Conservation (phyloP, 1,140 invertebrate species). For the Bathynomus jamesi region DNA sequence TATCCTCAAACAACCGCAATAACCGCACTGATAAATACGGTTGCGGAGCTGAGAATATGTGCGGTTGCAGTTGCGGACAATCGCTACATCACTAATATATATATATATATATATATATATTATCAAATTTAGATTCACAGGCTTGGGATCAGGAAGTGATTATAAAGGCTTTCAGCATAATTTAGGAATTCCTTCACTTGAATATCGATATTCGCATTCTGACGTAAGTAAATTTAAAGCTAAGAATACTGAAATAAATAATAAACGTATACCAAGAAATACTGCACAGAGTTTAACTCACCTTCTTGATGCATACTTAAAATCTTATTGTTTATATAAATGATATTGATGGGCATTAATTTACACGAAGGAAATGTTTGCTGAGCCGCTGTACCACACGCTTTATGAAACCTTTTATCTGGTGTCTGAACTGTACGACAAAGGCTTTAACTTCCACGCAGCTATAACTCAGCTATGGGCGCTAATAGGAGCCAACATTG, state of each 20-base stretch:
- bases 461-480: conserved; percentile 37
- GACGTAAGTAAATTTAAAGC: conserved; percentile 1
- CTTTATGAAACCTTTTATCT: conserved; percentile 34
- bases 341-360: no score
- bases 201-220: conserved; percentile 20
- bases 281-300: no score
- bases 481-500: conserved; percentile 18
- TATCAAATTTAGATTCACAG: neutral
- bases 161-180: conserved; percentile 25
- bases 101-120: no score
- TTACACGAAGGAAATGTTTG: conserved; percentile 14
- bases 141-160: conserved; percentile 23
- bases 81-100: no score
- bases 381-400: conserved; percentile 32
- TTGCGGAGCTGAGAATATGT: no score
- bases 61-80: no score
- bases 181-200: conserved; percentile 22
- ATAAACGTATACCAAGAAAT: no score
- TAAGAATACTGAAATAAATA: no score
- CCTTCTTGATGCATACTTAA: no score
- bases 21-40: no score
- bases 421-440: conserved; percentile 25
- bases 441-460: conserved; percentile 27
- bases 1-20: no score
- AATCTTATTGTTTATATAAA: no score